Conservation (phyloP, 1,140 invertebrate genomes). For the Papilio glaucus region DNA sequence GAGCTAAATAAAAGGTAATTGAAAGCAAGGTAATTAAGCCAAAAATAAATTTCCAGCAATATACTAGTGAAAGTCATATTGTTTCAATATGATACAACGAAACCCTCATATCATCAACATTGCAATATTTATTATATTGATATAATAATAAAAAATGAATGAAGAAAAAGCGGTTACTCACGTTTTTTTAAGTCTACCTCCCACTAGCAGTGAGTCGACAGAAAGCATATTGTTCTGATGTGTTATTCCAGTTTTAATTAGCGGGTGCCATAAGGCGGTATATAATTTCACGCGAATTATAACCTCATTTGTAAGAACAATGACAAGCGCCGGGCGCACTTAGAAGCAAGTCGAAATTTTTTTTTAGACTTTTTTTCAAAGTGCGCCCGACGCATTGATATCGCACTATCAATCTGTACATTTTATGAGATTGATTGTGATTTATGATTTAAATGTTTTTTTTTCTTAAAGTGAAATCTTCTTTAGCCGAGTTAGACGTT, state of each 20-base stretch:
- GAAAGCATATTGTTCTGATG: constrained; percentile 50
- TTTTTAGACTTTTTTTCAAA: too few relatives aligned
- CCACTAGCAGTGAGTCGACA: constrained; percentile 41
- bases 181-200: constrained; percentile 36
- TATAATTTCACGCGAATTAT: constrained; percentile 70
- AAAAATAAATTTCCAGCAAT: too few relatives aligned
- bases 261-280: constrained; percentile 52
- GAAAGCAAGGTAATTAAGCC: too few relatives aligned
- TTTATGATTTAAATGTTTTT: neutral
- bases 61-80: too few relatives aligned
- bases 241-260: constrained; percentile 63
- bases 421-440: neutral
- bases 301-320: constrained; percentile 50
- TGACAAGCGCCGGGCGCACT: constrained; percentile 23
- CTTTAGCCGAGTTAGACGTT: too few relatives aligned
- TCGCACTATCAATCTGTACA: neutral
- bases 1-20: too few relatives aligned
- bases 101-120: too few relatives aligned
- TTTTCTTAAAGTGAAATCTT: too few relatives aligned
- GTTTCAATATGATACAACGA: too few relatives aligned
- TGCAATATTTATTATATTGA: too few relatives aligned
- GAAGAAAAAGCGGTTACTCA: neutral
- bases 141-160: neutral
- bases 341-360: constrained; percentile 4
- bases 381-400: too few relatives aligned